Percentiles rank a stretch among this genome's conserved stretches.
Conservation (phyloP, 2,888 invertebrate genomes). For the Leucania comma region DNA sequence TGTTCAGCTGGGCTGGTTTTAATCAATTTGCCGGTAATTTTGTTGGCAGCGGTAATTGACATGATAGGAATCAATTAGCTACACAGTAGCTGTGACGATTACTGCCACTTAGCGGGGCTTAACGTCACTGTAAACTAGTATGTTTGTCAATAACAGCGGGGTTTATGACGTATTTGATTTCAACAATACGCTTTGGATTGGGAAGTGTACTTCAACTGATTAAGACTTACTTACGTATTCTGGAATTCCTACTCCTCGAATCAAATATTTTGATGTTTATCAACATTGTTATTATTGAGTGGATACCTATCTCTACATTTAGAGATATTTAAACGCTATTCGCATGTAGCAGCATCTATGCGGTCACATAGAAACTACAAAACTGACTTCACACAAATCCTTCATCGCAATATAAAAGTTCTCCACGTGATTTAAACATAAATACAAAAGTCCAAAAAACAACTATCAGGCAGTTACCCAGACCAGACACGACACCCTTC, state of each 20-base stretch:
- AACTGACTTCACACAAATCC: too few species aligned
- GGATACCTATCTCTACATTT: too few species aligned
- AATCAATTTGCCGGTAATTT: conserved; percentile 24
- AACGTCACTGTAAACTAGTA: background rate
- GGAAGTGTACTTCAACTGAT: background rate
- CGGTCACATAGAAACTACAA: too few species aligned
- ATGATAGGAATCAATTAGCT: conserved; percentile 42
- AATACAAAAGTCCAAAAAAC: too few species aligned
- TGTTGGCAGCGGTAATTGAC: conserved; percentile 47
- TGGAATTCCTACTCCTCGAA: background rate
- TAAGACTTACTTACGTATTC: conserved; percentile 1
- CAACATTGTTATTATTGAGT: too few species aligned
- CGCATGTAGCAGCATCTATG: too few species aligned
- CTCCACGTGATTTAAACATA: too few species aligned
- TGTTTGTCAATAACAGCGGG: conserved; percentile 4
- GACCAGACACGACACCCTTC: too few species aligned
- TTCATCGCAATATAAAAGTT: too few species aligned
- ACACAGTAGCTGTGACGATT: conserved; percentile 34
- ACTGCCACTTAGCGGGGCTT: conserved; percentile 17
- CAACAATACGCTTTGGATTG: background rate
- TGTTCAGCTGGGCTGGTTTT: background rate
- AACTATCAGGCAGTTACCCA: too few species aligned
- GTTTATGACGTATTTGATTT: conserved; percentile 3
- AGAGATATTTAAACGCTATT: too few species aligned
- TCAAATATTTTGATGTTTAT: background rate